These are phyloP conservation scores for Acipenser transmontanus DNA, from an alignment of 2,797 vertebrate genomes.

Conservation along the genomic window DNA sequence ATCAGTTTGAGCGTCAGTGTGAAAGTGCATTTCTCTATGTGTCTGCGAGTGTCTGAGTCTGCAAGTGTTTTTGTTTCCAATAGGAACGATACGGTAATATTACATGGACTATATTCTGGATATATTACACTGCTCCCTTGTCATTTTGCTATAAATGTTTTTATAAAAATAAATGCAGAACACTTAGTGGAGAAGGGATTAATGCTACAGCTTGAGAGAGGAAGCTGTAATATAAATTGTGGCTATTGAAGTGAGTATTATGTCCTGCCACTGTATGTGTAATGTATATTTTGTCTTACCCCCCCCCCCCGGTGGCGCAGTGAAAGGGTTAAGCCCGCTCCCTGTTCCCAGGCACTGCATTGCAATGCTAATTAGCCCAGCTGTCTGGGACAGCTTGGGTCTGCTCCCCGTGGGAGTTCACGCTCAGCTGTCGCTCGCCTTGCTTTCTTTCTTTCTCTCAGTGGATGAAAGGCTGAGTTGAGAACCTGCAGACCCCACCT, in stretches of 20 bases:
- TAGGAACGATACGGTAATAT: too few species aligned
- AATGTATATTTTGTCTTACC: neutral
- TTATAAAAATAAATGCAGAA: too few species aligned
- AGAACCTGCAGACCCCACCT: slow-evolving; percentile 40
- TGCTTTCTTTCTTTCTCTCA: slow-evolving; percentile 23
- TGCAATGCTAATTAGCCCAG: slow-evolving; percentile 46
- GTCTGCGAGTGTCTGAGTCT: neutral
- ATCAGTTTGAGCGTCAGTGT: neutral
- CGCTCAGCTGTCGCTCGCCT: slow-evolving; percentile 37
- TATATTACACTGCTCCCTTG: too few species aligned
- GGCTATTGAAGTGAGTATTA: neutral
- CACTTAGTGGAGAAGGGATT: neutral
- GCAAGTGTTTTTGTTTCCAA: too few species aligned
- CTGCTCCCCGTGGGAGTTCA: slow-evolving; percentile 23
- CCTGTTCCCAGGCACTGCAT: slow-evolving; percentile 29
- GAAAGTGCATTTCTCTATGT: neutral
- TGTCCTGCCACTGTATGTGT: neutral
- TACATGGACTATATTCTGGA: too few species aligned
- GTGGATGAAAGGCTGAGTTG: slow-evolving; percentile 29
- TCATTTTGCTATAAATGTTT: too few species aligned
- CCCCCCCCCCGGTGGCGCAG: slow-evolving; percentile 8
- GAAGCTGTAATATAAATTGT: neutral
- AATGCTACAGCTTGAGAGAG: slow-evolving; percentile 5
- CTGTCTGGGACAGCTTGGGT: slow-evolving; percentile 35
- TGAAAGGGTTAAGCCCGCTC: slow-evolving; percentile 1